Conservation (phyloP, 2,888 invertebrate species). For the Yponomeuta cagnagella region DNA sequence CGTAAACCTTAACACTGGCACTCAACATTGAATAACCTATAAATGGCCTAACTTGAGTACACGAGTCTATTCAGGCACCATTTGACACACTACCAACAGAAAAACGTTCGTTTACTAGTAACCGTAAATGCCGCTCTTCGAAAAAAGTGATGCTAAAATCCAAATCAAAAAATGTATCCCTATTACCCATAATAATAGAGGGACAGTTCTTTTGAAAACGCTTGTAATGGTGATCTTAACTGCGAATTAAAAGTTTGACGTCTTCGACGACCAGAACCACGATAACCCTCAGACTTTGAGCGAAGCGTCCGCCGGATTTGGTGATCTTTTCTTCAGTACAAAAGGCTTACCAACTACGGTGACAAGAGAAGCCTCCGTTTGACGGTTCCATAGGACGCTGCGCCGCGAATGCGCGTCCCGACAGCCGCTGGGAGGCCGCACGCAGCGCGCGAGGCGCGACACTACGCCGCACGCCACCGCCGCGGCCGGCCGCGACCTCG, state of each 20-base stretch:
- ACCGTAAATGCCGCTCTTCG: not conserved
- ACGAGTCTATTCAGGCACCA: constrained; percentile 2
- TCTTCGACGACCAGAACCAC: not conserved
- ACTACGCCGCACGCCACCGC: constrained; percentile 51
- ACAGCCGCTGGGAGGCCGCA: not conserved
- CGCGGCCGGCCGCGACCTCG: constrained; percentile 53
- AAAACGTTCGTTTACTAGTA: not conserved
- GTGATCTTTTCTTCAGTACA: not conserved
- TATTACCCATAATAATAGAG: not conserved
- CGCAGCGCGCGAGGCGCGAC: constrained; percentile 22
- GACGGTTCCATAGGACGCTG: not conserved
- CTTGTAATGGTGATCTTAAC: not conserved
- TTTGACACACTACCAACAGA: not conserved
- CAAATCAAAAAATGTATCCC: not conserved
- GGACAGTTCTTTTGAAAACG: not conserved
- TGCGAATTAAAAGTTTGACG: not conserved
- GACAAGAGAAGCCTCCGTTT: not conserved
- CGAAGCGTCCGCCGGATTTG: not conserved
- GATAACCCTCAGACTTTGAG: not conserved
- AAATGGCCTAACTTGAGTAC: not conserved
- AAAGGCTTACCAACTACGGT: not conserved
- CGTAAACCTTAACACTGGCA: not conserved
- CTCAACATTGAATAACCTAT: not conserved
- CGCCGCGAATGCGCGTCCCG: constrained; percentile 1
- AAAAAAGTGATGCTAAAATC: not conserved